A percentile compares a stretch with the other conserved stretches of the same genome.
These are phyloP conservation scores for Calidris pugnax DNA, from an alignment of 2,113 vertebrate species.

Conservation along the genomic window DNA sequence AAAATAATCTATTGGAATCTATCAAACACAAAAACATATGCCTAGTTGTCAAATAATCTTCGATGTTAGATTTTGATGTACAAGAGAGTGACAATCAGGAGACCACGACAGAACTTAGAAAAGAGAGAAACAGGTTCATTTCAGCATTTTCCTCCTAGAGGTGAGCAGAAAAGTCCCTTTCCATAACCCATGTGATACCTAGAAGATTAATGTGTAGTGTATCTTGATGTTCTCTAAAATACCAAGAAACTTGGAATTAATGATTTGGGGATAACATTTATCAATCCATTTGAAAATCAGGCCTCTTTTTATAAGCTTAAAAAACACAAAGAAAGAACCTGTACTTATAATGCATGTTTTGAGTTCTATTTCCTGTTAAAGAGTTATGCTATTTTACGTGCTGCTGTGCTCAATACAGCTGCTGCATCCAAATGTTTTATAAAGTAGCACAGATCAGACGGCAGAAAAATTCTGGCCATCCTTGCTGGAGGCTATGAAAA, in stretches of 20 bases:
- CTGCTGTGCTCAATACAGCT: background rate
- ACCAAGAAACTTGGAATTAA: background rate
- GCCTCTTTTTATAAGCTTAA: background rate
- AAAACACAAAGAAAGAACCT: background rate
- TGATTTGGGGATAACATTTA: background rate
- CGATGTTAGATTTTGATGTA: background rate
- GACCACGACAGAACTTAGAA: background rate
- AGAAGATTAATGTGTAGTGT: background rate
- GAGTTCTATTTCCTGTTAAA: background rate
- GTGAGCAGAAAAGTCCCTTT: background rate
- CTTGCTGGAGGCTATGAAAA: background rate
- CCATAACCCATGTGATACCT: background rate
- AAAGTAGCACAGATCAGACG: background rate
- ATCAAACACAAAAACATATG: background rate
- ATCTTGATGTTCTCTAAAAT: background rate
- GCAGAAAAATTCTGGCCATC: background rate
- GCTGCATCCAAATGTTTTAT: background rate
- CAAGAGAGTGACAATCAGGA: background rate
- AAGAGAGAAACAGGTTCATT: background rate
- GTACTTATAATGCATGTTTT: background rate
- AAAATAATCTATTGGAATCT: background rate
- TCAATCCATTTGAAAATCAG: background rate
- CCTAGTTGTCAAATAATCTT: background rate
- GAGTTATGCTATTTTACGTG: rapidly evolving
- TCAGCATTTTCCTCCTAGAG: background rate